Conservation (phyloP, 2,797 vertebrate genomes). For the Manis crassicaudata region DNA sequence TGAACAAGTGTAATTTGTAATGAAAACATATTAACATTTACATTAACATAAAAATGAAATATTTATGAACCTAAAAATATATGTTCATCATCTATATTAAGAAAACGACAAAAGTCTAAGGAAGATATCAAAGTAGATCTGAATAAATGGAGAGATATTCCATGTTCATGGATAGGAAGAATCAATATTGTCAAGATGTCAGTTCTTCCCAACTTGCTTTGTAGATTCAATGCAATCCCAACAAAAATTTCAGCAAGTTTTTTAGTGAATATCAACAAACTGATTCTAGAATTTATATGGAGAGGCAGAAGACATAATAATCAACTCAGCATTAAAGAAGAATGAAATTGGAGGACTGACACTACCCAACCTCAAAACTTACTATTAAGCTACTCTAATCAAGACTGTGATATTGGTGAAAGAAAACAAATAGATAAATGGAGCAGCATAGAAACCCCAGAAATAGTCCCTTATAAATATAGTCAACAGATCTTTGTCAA, state of each 20-base stretch:
- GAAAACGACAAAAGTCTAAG: neutral
- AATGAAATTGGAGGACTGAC: neutral
- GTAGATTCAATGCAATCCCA: neutral
- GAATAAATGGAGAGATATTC: neutral
- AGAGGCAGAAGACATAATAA: neutral
- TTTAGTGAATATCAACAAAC: neutral
- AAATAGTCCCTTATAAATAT: neutral
- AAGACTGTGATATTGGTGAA: neutral
- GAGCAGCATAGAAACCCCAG: neutral
- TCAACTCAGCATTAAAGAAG: neutral
- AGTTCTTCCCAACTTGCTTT: neutral
- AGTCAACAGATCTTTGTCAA: neutral
- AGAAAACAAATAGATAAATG: neutral
- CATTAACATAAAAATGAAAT: neutral
- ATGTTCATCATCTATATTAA: neutral
- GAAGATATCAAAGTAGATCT: neutral
- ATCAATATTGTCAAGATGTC: neutral
- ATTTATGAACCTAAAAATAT: neutral
- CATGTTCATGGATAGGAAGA: neutral
- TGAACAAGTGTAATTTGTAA: neutral
- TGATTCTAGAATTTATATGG: neutral
- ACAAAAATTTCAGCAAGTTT: neutral
- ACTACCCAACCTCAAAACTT: neutral
- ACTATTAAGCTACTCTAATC: neutral
- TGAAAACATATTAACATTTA: neutral